A percentile compares a stretch with the other conserved stretches of the same genome.
Evolutionary conservation across 2,113 vertebrate genomes (phyloP).

Genomic region (Maccullochella peelii): DNA sequence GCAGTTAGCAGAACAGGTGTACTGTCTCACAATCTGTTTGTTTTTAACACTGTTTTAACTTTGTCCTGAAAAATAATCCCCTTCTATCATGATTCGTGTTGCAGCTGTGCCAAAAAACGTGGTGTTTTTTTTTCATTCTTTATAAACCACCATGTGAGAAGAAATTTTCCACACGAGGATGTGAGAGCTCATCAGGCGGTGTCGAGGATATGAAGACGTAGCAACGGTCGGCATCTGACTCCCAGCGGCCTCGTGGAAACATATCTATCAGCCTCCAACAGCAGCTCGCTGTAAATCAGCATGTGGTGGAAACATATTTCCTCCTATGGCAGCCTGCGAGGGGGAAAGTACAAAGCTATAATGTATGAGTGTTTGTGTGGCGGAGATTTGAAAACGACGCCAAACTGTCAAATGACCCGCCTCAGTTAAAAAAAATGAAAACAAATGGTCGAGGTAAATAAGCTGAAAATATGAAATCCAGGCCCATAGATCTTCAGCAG

Average conservation of each 20-base stretch:
- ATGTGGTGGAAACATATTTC: constrained; percentile 65
- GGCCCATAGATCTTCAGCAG: constrained; percentile 75
- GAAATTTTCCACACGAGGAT: constrained; percentile 33
- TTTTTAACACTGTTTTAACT: not conserved
- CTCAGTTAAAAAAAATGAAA: constrained; percentile 81
- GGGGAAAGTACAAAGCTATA: constrained; percentile 32
- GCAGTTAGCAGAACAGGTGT: too few species aligned
- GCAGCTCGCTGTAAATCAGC: constrained; percentile 69
- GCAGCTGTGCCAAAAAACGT: not conserved
- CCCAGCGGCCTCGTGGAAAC: constrained; percentile 44
- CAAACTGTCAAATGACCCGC: constrained; percentile 81
- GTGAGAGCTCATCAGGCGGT: constrained; percentile 43
- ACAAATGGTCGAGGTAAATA: constrained; percentile 81
- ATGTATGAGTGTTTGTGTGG: constrained; percentile 73
- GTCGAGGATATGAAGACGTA: constrained; percentile 50
- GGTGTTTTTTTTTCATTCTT: constrained; percentile 2
- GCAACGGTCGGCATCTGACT: constrained; percentile 57
- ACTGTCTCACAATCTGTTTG: too few species aligned
- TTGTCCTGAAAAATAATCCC: not conserved
- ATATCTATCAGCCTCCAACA: constrained; percentile 55
- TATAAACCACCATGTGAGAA: constrained; percentile 30
- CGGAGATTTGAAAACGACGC: constrained; percentile 72
- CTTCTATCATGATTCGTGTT: not conserved
- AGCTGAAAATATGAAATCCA: constrained; percentile 77
- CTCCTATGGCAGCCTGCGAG: constrained; percentile 37